Evolutionary conservation across 2,113 vertebrate genomes (phyloP), one percentile per base, ranked within the genome.

Genomic region (Papio anubis): DNA sequence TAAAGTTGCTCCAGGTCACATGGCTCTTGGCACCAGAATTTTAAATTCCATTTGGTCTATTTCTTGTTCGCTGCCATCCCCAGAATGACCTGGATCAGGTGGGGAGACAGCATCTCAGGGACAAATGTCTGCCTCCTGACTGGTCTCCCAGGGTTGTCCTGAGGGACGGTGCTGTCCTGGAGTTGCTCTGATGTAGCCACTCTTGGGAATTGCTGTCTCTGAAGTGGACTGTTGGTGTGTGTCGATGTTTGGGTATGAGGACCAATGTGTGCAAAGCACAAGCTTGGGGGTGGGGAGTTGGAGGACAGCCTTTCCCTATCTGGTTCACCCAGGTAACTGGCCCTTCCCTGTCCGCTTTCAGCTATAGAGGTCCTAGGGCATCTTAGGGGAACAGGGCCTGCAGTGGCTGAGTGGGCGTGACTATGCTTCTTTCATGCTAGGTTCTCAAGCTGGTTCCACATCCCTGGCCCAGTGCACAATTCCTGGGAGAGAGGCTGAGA

Each of bases 1-100:
- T 78, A 57, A 13, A 64, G 27, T 76, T 81, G 52, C 52, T 11
- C 0, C 2, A 68, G 55, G 27, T 76, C 88, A 72, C 20, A 70
- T 11, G 94, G 35, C 11, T 40, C 11, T 55, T 5, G n/a, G 66
- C 82, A 32, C 40, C 35, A 86, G 85, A n/a, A 55, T 90, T 90
- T 82, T 30, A 90, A 52, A 66, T 80, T 88, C 43, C 8, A 35
- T 64, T 40, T 93, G 50, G 9, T 87, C 79, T 88, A 52, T 43
- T 73, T 59, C 30, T 73, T 80, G 38, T 40, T 35, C 9, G 21
- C 38, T 48, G 32, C 52, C 16, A 52, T 9, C 7, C 4, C 23
- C 9, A 84, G 68, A 76, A n/a, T 57, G 48, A 21, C 73, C 78
- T 82, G 72, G n/a, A 38, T 76, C 30, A 20, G 70, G 27, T 45